Base-by-base conservation (phyloP, 2,113 vertebrate genomes). In the Dunckerocampus dactyliophorus region DNA sequence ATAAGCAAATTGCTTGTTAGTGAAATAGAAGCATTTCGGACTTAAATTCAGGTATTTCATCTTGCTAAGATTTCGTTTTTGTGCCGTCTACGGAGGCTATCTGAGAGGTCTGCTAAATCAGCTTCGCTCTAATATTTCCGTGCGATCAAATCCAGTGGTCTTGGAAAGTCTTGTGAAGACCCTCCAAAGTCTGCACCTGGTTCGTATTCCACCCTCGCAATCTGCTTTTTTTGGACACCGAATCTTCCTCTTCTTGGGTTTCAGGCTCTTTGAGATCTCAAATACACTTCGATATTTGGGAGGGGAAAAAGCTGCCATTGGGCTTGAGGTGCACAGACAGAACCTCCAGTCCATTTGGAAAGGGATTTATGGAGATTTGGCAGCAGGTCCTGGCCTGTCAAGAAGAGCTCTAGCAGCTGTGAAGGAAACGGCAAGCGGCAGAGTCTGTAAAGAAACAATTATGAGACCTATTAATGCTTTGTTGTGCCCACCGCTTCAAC, bases 161-260 rank as follows among this genome's bases (percentile, higher is more conserved):
- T 56, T 5, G 37, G 63, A 74, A 77, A 77, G 57, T 72, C 85
- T 69, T 86, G 79, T 87, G 82, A 89, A 88, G 77, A 75, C 48
- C 62, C 76, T 88, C 83, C 86, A 86, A 82, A 62, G 64, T 50
- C 83, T 53, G 80, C 87, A 88, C 86, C 88, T 88, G 88, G 83
- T 86, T 88, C 37, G 6, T 76, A 87, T 88, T 82, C 85, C 57
- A 21, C 47, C 69, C 59, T 48, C 49, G 14, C 69, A 72, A 86
- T 79, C 70, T 88, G 88, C 88, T 89, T 87, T 88, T 80, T 74
- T 88, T 88, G 85, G 87, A 86, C 65, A 0, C 66, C 34, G 54
- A 68, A 63, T 81, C 72, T 80, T 81, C 79, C 80, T 80, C 82
- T 76, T 67, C 75, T 88, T 87, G 82, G 69, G 79, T 77, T 88